These are phyloP conservation scores for Tor tambroides DNA, from an alignment of 2,113 vertebrate species.

Conservation along the genomic window DNA sequence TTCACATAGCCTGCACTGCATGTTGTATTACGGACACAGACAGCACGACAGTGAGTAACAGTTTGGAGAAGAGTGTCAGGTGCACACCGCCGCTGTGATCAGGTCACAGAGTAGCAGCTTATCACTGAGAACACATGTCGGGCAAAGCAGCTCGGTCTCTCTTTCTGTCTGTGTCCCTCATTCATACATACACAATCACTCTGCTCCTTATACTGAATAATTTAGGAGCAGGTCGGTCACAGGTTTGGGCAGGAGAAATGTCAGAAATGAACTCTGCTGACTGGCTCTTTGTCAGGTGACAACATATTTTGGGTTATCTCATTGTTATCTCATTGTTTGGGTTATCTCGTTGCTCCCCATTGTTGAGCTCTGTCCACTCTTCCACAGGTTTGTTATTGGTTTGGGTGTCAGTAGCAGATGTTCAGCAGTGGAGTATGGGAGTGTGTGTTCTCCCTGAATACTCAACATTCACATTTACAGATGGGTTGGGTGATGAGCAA, in stretches of 20 bases:
- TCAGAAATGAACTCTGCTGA: conserved; percentile 1
- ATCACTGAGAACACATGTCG: conserved; percentile 50
- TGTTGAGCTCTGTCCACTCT: background rate
- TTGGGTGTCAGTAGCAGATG: conserved; percentile 38
- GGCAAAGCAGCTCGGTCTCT: conserved; percentile 23
- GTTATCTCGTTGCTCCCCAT: background rate
- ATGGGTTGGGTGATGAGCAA: background rate
- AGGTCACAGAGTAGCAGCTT: conserved; percentile 38
- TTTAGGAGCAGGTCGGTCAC: conserved; percentile 41
- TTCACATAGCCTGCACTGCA: background rate
- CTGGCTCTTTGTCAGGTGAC: conserved; percentile 34
- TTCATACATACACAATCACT: conserved; percentile 17
- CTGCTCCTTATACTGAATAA: conserved; percentile 38
- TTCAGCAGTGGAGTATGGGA: background rate
- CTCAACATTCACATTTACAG: conserved; percentile 7
- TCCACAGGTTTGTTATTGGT: conserved; percentile 14
- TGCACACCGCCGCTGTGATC: conserved; percentile 23
- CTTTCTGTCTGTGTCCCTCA: conserved; percentile 21
- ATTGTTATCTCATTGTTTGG: background rate
- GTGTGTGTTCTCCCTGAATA: background rate
- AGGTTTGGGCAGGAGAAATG: conserved; percentile 30
- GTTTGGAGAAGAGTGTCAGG: conserved; percentile 43
- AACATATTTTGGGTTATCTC: background rate
- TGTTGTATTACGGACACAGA: background rate
- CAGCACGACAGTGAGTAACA: conserved; percentile 21